Base-by-base conservation (phyloP, 2,888 invertebrate genomes). In the Tetragnatha montana region DNA sequence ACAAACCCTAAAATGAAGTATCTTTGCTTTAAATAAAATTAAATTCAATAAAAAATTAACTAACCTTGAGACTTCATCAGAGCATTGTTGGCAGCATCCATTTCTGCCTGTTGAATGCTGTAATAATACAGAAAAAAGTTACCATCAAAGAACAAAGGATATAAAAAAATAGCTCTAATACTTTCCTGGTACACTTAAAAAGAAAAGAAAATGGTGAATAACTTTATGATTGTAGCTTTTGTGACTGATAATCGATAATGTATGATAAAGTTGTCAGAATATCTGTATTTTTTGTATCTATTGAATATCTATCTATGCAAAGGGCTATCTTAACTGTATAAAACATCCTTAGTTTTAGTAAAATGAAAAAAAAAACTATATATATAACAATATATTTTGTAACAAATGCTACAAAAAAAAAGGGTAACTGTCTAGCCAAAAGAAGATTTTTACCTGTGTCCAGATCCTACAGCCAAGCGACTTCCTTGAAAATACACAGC, bases 71-170 rank as follows among this genome's bases (percentile, higher is more conserved):
- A 97, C 92, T 95, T 95, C 92, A 96, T 96, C 70, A 99, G 94
- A 0, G 99, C 99, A 92, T 96, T 95, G 92, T 97, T 96, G 0
- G 99, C 99, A 0, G 99, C 98, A 93, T 98, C 97, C 98, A 99
- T 99, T 94, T 99, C 99, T 0, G 99, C 99, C 94, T 98, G 97
- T 94, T 99, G 99, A 92, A 99, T 99, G 93, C 94, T 94, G 88
- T 82, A 51, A 92, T 92, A 75, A 80, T 68, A 86, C 60, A 19
- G 69, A 35, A 81, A 12, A 74, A 35, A 35, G 35, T 35, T 35
- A 35, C 35, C 49, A 10, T 14, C 68, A 71, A 76, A 49, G 22
- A 68, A 6, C 51, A 21, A 47, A 71, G n/a, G 47, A 22, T 6
- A 81, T 21, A 2, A 4, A 35, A 35, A 35, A 35, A 35, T 35